These are phyloP conservation scores for Pogona vitticeps DNA, from an alignment of 2,113 vertebrate species.

Conservation along the genomic window DNA sequence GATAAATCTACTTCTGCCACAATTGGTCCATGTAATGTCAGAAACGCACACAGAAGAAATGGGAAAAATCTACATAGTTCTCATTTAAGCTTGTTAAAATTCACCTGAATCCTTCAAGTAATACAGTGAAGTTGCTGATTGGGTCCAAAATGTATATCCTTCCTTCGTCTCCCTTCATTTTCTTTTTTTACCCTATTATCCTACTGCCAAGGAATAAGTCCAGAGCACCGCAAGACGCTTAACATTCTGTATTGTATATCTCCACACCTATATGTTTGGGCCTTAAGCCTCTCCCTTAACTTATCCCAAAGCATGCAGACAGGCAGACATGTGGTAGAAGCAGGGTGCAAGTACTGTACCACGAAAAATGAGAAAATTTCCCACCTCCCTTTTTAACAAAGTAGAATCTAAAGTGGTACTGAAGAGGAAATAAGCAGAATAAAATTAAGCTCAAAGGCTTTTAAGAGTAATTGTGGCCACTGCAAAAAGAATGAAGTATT, in stretches of 20 bases:
- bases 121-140: neutral
- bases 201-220: slow-evolving; percentile 32
- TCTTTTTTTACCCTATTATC: neutral
- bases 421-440: slow-evolving; percentile 20
- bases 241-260: neutral
- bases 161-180: slow-evolving; percentile 25
- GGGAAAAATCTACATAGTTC: neutral
- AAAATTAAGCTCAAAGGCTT: slow-evolving; percentile 18
- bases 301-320: neutral
- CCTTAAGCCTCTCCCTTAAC: neutral
- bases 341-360: neutral
- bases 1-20: neutral
- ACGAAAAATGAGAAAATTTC: neutral
- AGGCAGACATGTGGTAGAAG: neutral
- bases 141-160: neutral
- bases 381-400: neutral
- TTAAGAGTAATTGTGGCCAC: slow-evolving; percentile 18
- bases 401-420: slow-evolving; percentile 2
- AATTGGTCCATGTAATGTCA: neutral
- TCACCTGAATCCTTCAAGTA: neutral
- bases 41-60: neutral
- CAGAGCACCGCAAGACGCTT: neutral
- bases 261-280: slow-evolving; percentile 8
- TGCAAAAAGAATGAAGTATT: slow-evolving; percentile 30
- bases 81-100: slow-evolving; percentile 2